phyloP scores from a whole-genome alignment of 2,797 vertebrate species.

The Thamnophis elegans region DNA sequence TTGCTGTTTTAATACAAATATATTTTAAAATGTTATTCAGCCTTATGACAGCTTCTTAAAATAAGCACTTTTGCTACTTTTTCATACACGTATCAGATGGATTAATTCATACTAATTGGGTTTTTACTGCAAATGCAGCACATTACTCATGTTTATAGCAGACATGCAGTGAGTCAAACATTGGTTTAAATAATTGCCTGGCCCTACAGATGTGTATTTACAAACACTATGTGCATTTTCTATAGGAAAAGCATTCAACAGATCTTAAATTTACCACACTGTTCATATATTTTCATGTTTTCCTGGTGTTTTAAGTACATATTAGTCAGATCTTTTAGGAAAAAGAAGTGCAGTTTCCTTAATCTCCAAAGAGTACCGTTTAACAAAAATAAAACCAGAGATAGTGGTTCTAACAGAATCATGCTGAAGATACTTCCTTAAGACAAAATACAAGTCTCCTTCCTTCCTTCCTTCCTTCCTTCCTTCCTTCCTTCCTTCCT shows the following conservation, averaged over 20 bases:
- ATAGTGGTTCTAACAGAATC: conserved; percentile 25
- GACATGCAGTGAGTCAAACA: conserved; percentile 71
- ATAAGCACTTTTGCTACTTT: conserved; percentile 74
- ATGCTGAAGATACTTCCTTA: conserved; percentile 19
- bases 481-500: neutral
- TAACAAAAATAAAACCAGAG: neutral
- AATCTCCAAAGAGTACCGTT: conserved; percentile 17
- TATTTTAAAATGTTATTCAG: conserved; percentile 69
- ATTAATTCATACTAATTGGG: conserved; percentile 79
- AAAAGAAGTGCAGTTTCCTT: conserved; percentile 41
- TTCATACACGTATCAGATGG: conserved; percentile 74
- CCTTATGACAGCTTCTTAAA: conserved; percentile 77
- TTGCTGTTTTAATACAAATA: neutral
- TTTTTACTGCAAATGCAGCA: conserved; percentile 71
- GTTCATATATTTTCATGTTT: conserved; percentile 32
- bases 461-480: neutral
- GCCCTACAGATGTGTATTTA: conserved; percentile 74
- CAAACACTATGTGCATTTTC: conserved; percentile 55
- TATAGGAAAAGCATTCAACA: conserved; percentile 44
- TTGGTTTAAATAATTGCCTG: conserved; percentile 79
- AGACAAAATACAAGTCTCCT: neutral
- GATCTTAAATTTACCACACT: conserved; percentile 42
- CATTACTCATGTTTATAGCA: conserved; percentile 80
- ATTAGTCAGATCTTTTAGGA: conserved; percentile 31
- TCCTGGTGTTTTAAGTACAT: conserved; percentile 39